Percentiles rank a stretch among this genome's conserved stretches.
Evolutionary conservation across 2,113 vertebrate species (phyloP).

Genomic region (Macquaria ambigua): DNA sequence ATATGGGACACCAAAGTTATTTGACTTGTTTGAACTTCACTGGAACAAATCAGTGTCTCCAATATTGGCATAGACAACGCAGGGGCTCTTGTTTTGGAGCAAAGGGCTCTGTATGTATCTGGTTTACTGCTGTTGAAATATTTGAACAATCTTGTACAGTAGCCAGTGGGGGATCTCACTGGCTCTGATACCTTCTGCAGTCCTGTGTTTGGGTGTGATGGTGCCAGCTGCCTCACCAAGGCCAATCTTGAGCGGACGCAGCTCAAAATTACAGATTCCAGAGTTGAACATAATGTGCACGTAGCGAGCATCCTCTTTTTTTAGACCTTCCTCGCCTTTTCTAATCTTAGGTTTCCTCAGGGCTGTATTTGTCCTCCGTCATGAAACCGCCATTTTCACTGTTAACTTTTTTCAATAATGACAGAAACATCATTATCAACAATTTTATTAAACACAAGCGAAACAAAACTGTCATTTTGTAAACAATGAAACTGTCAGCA

Average conservation of each 20-base stretch:
- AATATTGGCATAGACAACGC: constrained; percentile 33
- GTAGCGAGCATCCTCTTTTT: constrained; percentile 14
- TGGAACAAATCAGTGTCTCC: constrained; percentile 54
- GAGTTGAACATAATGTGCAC: constrained; percentile 44
- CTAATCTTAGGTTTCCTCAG: constrained; percentile 42
- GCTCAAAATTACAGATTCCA: constrained; percentile 63
- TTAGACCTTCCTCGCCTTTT: constrained; percentile 19
- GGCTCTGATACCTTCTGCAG: constrained; percentile 44
- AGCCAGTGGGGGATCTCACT: constrained; percentile 54
- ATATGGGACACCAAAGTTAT: background rate
- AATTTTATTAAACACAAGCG: constrained; percentile 70
- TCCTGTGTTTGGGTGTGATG: constrained; percentile 22
- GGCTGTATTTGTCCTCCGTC: constrained; percentile 13
- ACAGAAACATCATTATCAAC: constrained; percentile 27
- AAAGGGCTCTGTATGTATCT: constrained; percentile 46
- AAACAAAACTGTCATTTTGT: constrained; percentile 48
- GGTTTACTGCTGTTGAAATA: constrained; percentile 76
- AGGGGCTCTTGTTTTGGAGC: constrained; percentile 36
- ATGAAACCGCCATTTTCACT: background rate
- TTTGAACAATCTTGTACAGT: constrained; percentile 70
- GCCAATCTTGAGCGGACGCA: constrained; percentile 12
- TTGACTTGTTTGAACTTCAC: background rate
- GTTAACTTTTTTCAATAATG: constrained; percentile 2
- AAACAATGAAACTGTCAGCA: constrained; percentile 56
- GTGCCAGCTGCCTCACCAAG: background rate